Base-by-base conservation (phyloP, 1,140 invertebrate species). In the Drosophila rhopaloa region DNA sequence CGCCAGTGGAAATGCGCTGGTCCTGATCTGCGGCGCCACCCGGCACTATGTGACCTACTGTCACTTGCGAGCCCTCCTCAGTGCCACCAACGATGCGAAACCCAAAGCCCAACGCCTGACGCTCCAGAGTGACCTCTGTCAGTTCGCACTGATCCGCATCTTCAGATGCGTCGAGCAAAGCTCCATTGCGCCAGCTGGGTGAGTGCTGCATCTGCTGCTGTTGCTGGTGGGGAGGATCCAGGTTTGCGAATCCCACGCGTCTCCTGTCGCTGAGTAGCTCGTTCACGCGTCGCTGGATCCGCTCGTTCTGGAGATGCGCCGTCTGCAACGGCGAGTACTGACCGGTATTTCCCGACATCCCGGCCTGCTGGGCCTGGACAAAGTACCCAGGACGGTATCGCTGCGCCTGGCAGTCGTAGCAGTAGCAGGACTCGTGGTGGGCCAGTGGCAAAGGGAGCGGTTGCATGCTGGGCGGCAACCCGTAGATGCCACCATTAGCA, bases 61-160 rank as follows among this genome's bases (percentile, higher is more conserved):
- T 97, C 59, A 99, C 97, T 93, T 99, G 97, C 73, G 98, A 98
- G 70, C 97, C 97, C 94, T 99, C 98, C 93, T 99, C 98, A 0
- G 97, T 98, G 35, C 99, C 99, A n/a, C 99, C 99, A 35, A 99
- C 97, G 91, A 99, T 98, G 76, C 98, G 94, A 94, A 99, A 99
- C 7, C 99, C 99, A 94, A 99, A 99, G 13, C 98, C 97, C 90
- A 95, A 95, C 54, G 98, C 96, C 90, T 97, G 96, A 54, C 97
- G 94, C 38, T 96, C 95, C 10, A 98, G 92, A 14, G 96, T 96
- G 0, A 98, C 96, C 53, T 96, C 94, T 63, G 96, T 96, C 83
- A 97, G 95, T 56, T 96, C 93, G 93, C 94, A 96, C 70, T 96
- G 95, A 58, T 94, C 90, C 16, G 83, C 85, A 55, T 89, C 81